Evolutionary conservation across 1,140 invertebrate species (phyloP), one percentile per base, ranked within the genome.

Genomic region (Brachionus manjavacas): DNA sequence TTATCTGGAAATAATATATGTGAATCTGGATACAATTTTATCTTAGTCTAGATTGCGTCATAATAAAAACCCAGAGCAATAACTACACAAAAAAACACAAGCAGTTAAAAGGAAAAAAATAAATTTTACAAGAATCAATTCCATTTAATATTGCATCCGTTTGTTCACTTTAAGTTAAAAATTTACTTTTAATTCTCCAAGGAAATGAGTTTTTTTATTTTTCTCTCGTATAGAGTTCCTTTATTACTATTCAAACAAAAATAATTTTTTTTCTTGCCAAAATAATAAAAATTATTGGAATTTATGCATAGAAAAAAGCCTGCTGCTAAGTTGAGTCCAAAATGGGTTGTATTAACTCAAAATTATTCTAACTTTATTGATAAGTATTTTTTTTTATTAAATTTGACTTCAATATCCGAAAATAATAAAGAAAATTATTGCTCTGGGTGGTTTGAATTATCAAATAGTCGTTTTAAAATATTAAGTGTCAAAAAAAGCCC

Each of bases 181-280:
- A 68, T 35, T 68, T 68, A 68, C 66, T 68, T 68, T 68, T 68
- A 68, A 68, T 68, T 68, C 66, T 31, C 66, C 4, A 31, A 68
- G 66, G 66, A 68, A 68, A 68, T 68, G 28, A 68, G 31, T 68
- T 31, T 68, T 68, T 68, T 68, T 31, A 28, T 35, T 68, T 68
- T 68, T 68, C 16, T 55, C 14, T 16, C 16, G 52, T 60, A 23
- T 23, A 20, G n/a, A 60, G 52, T 60, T 60, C 52, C 20, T 60
- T 60, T 60, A 60, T 60, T 60, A 20, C 16, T 60, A 60, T 60
- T 60, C 20, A 60, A 60, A 60, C 16, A 60, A 60, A 20, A 60
- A 60, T 23, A 52, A 16, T 60, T 20, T 60, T 55, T n/a, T 20
- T 20, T 60, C 16, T 23, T 60, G 8, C 8, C 20, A 20, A 60